Evolutionary conservation across 2,888 invertebrate genomes (phyloP), one percentile per base, ranked within the genome.

Genomic region (Drosophila infuscata): DNA sequence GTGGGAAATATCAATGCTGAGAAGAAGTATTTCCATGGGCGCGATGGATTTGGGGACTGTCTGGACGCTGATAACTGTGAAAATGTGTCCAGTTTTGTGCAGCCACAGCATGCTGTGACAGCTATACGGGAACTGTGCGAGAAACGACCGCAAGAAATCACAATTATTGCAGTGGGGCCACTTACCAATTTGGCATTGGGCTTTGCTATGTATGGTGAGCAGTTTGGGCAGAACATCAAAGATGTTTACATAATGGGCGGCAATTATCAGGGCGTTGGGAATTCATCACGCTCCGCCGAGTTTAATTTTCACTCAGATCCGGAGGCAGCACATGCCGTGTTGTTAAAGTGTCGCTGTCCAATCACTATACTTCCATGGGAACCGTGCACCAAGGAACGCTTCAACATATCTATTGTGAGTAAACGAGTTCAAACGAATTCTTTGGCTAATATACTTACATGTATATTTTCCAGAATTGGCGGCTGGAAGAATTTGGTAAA

Each of bases 121-220:
- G 95, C 95, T 8, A 93, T 97, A 20, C 92, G 95, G 52, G 93
- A 95, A 69, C 91, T 96, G 53, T 94, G 95, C 5, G 94, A 94
- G 56, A 92, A 93, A 76, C 74, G 94, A 93, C 91, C 94, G 92
- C 94, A 94, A 66, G 92, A 95, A 86, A 93, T 96, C 30, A 94
- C 94, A 0, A 88, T 97, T 12, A 93, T 96, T 9, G 94, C 95
- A 43, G 91, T 97, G 32, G 97, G 96, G 0, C 95, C 98, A 0
- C 92, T 98, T 33, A 97, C 97, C 0, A 98, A 97, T 87, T 93
- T 97, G 52, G 98, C 97, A 0, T 88, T 97, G 70, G 95, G 97
- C 1, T 94, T 96, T 3, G 95, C 95, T 84, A 91, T 97, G 83
- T 96, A 96, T 82, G 95, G 96, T 0, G 58, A 75, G 25, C 91